Evolutionary conservation across 2,888 invertebrate species (phyloP).

Genomic region (Diabrotica balteata): DNA sequence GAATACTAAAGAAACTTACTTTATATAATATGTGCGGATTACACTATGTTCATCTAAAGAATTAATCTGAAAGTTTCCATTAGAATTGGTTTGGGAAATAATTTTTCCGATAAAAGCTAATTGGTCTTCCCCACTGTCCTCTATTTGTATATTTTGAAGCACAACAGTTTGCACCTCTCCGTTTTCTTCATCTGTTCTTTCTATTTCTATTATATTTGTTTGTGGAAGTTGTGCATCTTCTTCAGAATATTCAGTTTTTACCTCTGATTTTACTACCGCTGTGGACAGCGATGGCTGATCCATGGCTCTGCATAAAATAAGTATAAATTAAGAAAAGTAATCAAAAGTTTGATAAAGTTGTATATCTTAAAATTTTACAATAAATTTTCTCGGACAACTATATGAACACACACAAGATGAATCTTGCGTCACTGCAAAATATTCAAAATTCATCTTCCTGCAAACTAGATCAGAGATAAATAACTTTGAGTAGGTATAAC

Average conservation of each 20-base stretch:
- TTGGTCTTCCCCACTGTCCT: constrained; percentile 30
- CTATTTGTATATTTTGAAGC: constrained; percentile 44
- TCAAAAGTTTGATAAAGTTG: neutral
- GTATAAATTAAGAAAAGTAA: neutral
- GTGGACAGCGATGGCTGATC: constrained; percentile 20
- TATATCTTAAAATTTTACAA: neutral
- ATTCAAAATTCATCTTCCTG: too few relatives aligned
- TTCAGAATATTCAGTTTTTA: neutral
- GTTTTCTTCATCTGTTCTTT: constrained; percentile 22
- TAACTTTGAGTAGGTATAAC: too few relatives aligned
- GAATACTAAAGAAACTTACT: constrained; percentile 40
- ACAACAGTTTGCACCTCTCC: constrained; percentile 39
- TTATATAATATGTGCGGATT: constrained; percentile 43
- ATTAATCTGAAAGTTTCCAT: constrained; percentile 48
- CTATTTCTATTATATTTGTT: constrained; percentile 4
- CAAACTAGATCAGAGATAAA: too few relatives aligned
- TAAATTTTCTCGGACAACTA: neutral
- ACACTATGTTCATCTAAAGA: constrained; percentile 40
- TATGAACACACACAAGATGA: too few relatives aligned
- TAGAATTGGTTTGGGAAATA: constrained; percentile 44
- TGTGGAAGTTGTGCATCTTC: constrained; percentile 13
- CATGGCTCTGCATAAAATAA: constrained; percentile 20
- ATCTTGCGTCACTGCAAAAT: too few relatives aligned
- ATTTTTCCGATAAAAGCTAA: constrained; percentile 45
- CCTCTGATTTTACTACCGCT: constrained; percentile 25